Conservation (phyloP, 2,797 vertebrate genomes). For the Tadarida brasiliensis region DNA sequence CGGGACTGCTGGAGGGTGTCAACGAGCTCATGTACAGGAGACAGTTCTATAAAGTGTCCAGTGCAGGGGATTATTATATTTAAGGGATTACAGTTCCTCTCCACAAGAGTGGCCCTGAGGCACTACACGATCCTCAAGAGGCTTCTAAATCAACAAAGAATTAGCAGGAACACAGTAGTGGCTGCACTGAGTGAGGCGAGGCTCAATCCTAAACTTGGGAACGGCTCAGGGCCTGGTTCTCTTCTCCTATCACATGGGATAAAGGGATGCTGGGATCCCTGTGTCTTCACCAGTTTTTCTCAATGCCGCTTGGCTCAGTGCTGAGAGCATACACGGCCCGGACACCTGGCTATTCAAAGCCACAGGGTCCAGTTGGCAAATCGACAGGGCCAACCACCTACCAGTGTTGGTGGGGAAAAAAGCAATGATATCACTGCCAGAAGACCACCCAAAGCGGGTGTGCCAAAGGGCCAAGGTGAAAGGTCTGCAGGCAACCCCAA, state of each 20-base stretch:
- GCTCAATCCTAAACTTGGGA: not conserved
- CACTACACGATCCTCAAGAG: conserved; percentile 65
- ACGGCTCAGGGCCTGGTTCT: not conserved
- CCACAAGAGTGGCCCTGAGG: conserved; percentile 68
- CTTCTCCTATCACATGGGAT: not conserved
- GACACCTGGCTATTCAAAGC: not conserved
- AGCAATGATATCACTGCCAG: not conserved
- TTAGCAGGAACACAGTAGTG: not conserved
- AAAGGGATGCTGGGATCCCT: not conserved
- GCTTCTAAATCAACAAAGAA: conserved; percentile 77
- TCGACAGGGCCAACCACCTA: not conserved
- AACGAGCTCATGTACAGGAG: not conserved
- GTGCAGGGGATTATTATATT: conserved; percentile 60
- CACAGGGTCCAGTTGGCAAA: not conserved
- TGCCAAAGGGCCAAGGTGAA: not conserved
- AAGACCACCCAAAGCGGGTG: not conserved
- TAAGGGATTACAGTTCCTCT: conserved; percentile 73
- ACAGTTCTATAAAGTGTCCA: not conserved
- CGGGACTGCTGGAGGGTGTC: conserved; percentile 45
- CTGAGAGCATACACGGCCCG: not conserved
- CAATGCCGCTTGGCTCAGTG: not conserved
- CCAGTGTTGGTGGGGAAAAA: not conserved
- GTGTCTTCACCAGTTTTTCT: not conserved
- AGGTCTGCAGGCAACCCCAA: not conserved
- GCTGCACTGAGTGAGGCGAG: not conserved